Percentiles rank a stretch among this genome's conserved stretches.
Evolutionary conservation across 2,113 vertebrate genomes (phyloP).

Genomic region (Chrysemys picta): DNA sequence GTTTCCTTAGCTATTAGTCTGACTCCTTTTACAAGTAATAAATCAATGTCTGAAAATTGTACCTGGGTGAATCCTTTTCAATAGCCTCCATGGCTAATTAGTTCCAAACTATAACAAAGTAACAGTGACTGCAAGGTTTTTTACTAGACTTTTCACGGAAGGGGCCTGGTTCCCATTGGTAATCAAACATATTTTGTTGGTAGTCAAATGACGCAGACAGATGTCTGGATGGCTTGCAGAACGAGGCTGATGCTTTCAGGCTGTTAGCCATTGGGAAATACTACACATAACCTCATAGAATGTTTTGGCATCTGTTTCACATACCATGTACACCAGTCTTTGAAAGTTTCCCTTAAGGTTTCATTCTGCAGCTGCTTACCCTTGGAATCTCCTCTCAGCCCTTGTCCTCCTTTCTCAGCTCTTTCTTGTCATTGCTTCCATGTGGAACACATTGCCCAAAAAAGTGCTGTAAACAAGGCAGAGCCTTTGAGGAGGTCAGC

Average conservation of each 20-base stretch:
- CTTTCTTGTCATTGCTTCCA: not conserved
- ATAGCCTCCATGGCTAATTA: not conserved
- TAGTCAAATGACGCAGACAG: slow-evolving; percentile 27
- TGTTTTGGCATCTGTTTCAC: slow-evolving; percentile 44
- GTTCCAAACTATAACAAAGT: not conserved
- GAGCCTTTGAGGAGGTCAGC: not conserved
- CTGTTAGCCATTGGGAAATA: slow-evolving; percentile 43
- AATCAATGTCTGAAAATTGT: not conserved
- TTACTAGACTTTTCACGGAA: not conserved
- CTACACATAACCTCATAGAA: slow-evolving; percentile 17
- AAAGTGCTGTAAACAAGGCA: not conserved
- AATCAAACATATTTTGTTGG: not conserved
- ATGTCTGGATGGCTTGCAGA: slow-evolving; percentile 28
- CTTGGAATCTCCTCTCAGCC: slow-evolving; percentile 22
- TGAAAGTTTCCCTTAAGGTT: not conserved
- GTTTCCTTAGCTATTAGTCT: slow-evolving; percentile 17
- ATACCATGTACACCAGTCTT: not conserved
- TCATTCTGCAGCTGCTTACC: slow-evolving; percentile 41
- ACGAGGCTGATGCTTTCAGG: not conserved
- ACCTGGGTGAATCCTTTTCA: not conserved
- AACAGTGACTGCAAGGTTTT: not conserved
- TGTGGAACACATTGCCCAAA: not conserved
- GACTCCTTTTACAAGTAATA: not conserved
- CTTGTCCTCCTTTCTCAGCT: not conserved
- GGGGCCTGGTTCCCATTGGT: not conserved